Conservation (phyloP, 2,797 vertebrate genomes). For the Heliangelus exortis region DNA sequence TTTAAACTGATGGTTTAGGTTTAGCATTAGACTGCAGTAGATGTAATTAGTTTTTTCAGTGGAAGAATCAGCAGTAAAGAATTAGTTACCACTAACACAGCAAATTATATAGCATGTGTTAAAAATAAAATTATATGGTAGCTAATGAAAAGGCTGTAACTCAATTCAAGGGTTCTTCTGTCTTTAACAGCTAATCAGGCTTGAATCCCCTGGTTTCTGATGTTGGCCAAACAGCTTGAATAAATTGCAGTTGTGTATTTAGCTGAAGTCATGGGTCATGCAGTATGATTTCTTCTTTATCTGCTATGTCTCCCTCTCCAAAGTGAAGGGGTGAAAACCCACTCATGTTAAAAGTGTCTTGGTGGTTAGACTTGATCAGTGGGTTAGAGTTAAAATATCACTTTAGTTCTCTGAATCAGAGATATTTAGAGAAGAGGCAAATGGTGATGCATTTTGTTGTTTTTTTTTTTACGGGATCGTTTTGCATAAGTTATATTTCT, state of each 20-base stretch:
- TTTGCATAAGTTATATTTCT: neutral
- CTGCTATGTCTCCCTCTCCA: neutral
- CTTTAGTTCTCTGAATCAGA: neutral
- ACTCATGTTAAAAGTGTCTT: neutral
- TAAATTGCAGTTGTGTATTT: slow-evolving; percentile 13
- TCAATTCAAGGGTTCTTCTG: neutral
- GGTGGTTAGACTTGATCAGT: neutral
- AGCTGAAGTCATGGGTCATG: neutral
- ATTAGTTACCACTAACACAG: slow-evolving; percentile 14
- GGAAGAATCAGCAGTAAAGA: slow-evolving; percentile 23
- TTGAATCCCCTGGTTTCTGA: neutral
- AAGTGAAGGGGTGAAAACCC: neutral
- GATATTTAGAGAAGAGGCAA: neutral
- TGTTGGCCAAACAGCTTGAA: slow-evolving; percentile 12
- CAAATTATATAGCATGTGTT: slow-evolving; percentile 26
- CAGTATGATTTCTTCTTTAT: neutral
- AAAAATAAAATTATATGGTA: slow-evolving; percentile 44
- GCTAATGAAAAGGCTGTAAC: neutral
- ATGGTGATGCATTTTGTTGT: neutral
- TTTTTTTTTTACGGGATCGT: neutral
- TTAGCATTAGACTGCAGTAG: neutral
- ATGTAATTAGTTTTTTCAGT: neutral
- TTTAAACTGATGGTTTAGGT: slow-evolving; percentile 19
- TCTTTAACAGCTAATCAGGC: neutral
- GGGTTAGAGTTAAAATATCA: neutral